Conservation (phyloP, 2,888 invertebrate genomes). For the Folsomia manolachei region DNA sequence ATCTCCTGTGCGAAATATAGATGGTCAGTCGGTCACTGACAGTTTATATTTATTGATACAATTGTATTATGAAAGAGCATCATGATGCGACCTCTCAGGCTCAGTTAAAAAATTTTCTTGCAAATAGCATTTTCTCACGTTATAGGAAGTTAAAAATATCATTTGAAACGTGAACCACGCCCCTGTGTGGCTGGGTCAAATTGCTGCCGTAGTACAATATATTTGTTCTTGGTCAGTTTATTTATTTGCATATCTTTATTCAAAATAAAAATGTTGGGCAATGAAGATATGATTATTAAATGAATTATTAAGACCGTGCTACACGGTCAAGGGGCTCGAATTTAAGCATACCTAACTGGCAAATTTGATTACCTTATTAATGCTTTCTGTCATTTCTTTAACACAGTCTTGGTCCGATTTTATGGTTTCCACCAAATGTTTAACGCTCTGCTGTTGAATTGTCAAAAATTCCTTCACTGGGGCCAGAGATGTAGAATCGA, state of each 20-base stretch:
- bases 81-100: too few relatives aligned
- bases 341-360: not conserved
- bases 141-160: too few relatives aligned
- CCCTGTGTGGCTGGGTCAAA: too few relatives aligned
- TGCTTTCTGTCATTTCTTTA: conserved; percentile 72
- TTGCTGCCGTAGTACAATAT: not conserved
- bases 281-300: not conserved
- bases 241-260: not conserved
- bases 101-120: too few relatives aligned
- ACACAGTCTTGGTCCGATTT: conserved; percentile 75
- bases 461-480: conserved; percentile 70
- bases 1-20: too few relatives aligned
- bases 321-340: too few relatives aligned
- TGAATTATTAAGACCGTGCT: too few relatives aligned
- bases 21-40: too few relatives aligned
- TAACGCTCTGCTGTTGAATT: conserved; percentile 85
- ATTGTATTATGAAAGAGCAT: too few relatives aligned
- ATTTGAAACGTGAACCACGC: too few relatives aligned
- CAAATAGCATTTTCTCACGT: too few relatives aligned
- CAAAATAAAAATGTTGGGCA: not conserved
- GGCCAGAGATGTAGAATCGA: conserved; percentile 65
- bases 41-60: too few relatives aligned
- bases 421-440: conserved; percentile 77
- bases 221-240: not conserved
- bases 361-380: conserved; percentile 5